phyloP scores from a whole-genome alignment of 1,140 invertebrate genomes.

The Aphis craccivora region DNA sequence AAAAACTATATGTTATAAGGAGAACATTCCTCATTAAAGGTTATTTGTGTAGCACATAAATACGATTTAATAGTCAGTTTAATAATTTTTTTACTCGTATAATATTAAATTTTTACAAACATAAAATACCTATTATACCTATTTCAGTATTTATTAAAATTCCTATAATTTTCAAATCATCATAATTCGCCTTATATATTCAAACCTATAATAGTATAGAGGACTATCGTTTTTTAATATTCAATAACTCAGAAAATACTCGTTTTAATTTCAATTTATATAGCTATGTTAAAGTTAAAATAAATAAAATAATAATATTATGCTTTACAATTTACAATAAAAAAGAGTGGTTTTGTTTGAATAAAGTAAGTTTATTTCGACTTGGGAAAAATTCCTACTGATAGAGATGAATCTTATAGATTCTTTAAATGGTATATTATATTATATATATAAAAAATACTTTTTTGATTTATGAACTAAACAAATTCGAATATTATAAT shows the following conservation, averaged over 20 bases:
- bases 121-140: neutral
- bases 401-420: neutral
- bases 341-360: neutral
- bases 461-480: neutral
- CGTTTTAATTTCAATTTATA: too few species aligned
- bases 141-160: neutral
- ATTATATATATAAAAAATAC: neutral
- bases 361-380: neutral
- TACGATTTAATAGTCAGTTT: neutral
- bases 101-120: neutral
- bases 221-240: neutral
- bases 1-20: neutral
- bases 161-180: neutral
- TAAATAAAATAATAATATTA: neutral
- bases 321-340: neutral
- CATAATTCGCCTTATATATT: too few species aligned
- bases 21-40: neutral
- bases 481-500: neutral
- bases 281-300: neutral
- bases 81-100: neutral
- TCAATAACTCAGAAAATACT: neutral
- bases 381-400: neutral
- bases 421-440: neutral
- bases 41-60: neutral
- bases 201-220: too few species aligned